Base-by-base conservation (phyloP, 2,888 invertebrate species). In the Tethea ocularis region DNA sequence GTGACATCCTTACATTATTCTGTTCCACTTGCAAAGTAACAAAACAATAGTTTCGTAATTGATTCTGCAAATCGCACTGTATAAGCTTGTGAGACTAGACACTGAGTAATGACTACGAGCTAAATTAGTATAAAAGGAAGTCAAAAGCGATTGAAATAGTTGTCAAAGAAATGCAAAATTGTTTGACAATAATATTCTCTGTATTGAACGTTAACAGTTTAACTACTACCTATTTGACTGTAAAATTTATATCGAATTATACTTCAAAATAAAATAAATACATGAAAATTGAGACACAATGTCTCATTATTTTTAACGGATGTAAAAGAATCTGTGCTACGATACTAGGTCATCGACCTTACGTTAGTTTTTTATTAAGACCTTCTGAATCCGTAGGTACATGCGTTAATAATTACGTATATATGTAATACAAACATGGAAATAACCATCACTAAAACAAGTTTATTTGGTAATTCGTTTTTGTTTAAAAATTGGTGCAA, bases 11-110 rank as follows among this genome's bases (percentile, higher is more conserved):
- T 58, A 60, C 57, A 52, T n/a, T n/a, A n/a, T n/a, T n/a, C n/a
- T 54, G 22, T 13, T 54, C 33, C 22, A 33, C 33, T 22, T 62
- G 55, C 58, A 59, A 55, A 61, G 52, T 63, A 59, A 62, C 63
- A 56, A 66, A 65, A 76, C 75, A 78, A 78, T 75, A 56, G 65
- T 58, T 24, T 60, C 59, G 68, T 61, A 60, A 73, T 69, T 71
- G 52, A 67, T 66, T 69, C 61, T 52, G 33, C 61, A 60, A 64
- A 72, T 66, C 68, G 62, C 61, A 69, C 46, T 46, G 13, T 2
- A 5, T 41, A 4, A 6, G 2, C 17, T 10, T 46, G 8, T 5
- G 4, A 20, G 46, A 10, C 8, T 46, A 10, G 20, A 46, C 2
- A n/a, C 17, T 20, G 17, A 20, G 10, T 46, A 46, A 46, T 10